phyloP scores from a whole-genome alignment of 1,140 invertebrate genomes.

The Argopecten irradians region DNA sequence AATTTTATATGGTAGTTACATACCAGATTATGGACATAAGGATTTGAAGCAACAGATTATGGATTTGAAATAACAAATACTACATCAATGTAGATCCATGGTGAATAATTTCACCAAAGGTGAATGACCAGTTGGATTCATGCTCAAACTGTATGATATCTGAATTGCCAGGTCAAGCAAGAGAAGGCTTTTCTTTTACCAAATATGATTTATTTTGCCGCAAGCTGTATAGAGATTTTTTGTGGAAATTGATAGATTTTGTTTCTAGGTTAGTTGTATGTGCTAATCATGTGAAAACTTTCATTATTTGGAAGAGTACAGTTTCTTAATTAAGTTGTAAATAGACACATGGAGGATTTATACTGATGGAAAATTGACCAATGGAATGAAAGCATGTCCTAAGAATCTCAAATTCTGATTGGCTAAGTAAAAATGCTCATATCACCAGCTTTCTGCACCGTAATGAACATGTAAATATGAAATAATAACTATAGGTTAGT shows the following conservation, averaged over 20 bases:
- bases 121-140: not conserved
- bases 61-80: too few species aligned
- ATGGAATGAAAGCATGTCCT: not conserved
- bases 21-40: too few species aligned
- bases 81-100: too few species aligned
- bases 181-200: not conserved
- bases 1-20: too few species aligned
- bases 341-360: not conserved
- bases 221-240: not conserved
- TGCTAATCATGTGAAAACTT: not conserved
- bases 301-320: not conserved
- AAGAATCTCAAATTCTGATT: not conserved
- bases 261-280: not conserved
- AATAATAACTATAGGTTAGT: too few species aligned
- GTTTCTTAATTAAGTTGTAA: not conserved
- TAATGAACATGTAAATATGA: not conserved
- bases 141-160: slow-evolving; percentile 9
- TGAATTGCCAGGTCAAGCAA: not conserved
- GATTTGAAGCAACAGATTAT: too few species aligned
- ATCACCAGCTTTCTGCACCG: not conserved
- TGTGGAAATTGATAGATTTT: not conserved
- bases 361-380: not conserved
- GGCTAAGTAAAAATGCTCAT: not conserved
- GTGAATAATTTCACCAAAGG: not conserved
- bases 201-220: slow-evolving; percentile 12